Base-by-base conservation (phyloP, 2,797 vertebrate genomes). In the Myiotriccus ornatus region DNA sequence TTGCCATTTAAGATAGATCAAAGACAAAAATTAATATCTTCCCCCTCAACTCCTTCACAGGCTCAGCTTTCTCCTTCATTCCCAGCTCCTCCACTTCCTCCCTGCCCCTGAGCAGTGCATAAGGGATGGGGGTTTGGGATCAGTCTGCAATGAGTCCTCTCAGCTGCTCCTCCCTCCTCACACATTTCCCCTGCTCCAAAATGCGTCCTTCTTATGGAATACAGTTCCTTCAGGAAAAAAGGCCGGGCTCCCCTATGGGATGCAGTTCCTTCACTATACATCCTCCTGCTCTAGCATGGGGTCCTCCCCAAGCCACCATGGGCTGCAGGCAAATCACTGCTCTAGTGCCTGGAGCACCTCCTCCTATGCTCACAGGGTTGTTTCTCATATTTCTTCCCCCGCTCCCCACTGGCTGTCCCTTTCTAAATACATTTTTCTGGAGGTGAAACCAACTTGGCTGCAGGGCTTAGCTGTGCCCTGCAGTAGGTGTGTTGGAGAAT, bases 341-440 rank as follows among this genome's bases (percentile, higher is more conserved):
- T 56, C 4, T 7, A 1, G 19, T 9, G 6, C 25, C 43, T 5
- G 7, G 5, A 68, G 6, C 16, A 59, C 0, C 0, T 70, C 18
- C 2, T 32, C 30, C 32, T 35, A 8, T 53, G 44, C 19, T 89
- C 75, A 30, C 7, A 37, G 8, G 9, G 9, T 3, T 47, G 14
- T 56, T 87, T 63, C 27, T 63, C 44, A 34, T 2, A 2, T 41
- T 49, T 43, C 46, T 5, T 1, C 1, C 7, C n/a, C 18, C 22
- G 16, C 23, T 64, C 12, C 30, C 39, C 35, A n/a, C 11, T 82
- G 7, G 6, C 39, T 52, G 4, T n/a, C 9, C 19, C 8, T 78
- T 60, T 25, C 34, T 34, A 69, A n/a, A 64, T 4, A 7, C 2
- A 0, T 23, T 49, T 67, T 60, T 37, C 34, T 28, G 23, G 37